A percentile compares a stretch with the other conserved stretches of the same genome.
Conservation (phyloP, 2,797 vertebrate genomes). For the Halcyon chelicuti region DNA sequence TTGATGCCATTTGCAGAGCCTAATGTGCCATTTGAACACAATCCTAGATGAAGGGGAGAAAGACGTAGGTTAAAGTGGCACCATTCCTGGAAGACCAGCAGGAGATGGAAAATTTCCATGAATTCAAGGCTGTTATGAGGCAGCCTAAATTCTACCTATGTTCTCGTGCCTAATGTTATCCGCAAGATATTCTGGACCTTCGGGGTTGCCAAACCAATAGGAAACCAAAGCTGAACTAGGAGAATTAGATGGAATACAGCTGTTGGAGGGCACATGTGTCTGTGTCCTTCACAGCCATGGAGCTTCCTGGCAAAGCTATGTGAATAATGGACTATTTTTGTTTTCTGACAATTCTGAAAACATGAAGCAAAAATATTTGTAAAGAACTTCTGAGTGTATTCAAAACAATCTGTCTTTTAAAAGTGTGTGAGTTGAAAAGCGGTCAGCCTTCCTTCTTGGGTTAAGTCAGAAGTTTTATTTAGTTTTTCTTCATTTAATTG, state of each 20-base stretch:
- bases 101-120: not conserved
- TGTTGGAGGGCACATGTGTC: not conserved
- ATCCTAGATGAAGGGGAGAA: not conserved
- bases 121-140: not conserved
- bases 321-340: conserved; percentile 12
- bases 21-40: not conserved
- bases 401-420: not conserved
- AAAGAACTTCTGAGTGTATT: not conserved
- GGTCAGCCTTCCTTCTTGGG: not conserved
- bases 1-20: not conserved
- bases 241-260: conserved; percentile 50
- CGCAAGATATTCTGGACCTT: not conserved
- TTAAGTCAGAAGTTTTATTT: not conserved
- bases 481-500: not conserved
- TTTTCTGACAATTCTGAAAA: conserved; percentile 36
- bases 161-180: not conserved
- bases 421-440: not conserved
- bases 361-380: conserved; percentile 15
- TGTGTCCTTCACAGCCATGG: not conserved
- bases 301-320: not conserved
- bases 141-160: not conserved
- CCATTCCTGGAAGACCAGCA: not conserved
- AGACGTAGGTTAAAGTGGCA: not conserved
- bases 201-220: not conserved
- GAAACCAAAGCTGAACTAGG: conserved; percentile 13